Base-by-base conservation (phyloP, 2,113 vertebrate genomes). In the Cheilinus undulatus region DNA sequence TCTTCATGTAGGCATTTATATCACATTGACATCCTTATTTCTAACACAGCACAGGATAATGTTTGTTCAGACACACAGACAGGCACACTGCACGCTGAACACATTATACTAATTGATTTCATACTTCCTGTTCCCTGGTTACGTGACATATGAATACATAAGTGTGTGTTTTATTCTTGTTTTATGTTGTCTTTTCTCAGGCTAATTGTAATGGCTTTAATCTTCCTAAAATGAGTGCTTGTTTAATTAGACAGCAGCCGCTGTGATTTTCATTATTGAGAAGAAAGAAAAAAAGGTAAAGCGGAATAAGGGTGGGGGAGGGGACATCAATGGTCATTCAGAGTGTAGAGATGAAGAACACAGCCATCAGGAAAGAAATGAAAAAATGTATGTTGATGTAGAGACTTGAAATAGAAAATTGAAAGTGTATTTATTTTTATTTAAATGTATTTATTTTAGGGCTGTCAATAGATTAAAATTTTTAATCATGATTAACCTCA, bases 191-290 rank as follows among this genome's bases (percentile, higher is more conserved):
- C 32, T 22, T 54, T 78, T 68, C 48, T 56, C 19, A 49, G 48
- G 51, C 40, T 80, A 80, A 85, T 92, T 86, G 74, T 71, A 53
- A 67, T 66, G 84, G 80, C 87, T 91, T 91, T 90, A 88, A 90
- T 92, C 85, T 88, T 80, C 51, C 53, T 64, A 80, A 89, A 90
- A 89, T 88, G 28, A 83, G 57, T 73, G 60, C 63, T 67, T 65
- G 20, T 75, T 83, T 89, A 88, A 87, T 89, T 86, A 88, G 66
- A 67, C 74, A 82, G 85, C 66, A 28, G 73, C 52, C 48, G 56
- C 66, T 62, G 52, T 69, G 71, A 22, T 76, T 67, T 67, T 61
- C 51, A 78, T 76, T 76, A 69, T 50, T 11, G 14, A 46, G 69
- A 62, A 57, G 73, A 45, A 46, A 69, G 62, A 57, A 76, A 40